Evolutionary conservation across 2,888 invertebrate species (phyloP).

Genomic region (Actias luna): DNA sequence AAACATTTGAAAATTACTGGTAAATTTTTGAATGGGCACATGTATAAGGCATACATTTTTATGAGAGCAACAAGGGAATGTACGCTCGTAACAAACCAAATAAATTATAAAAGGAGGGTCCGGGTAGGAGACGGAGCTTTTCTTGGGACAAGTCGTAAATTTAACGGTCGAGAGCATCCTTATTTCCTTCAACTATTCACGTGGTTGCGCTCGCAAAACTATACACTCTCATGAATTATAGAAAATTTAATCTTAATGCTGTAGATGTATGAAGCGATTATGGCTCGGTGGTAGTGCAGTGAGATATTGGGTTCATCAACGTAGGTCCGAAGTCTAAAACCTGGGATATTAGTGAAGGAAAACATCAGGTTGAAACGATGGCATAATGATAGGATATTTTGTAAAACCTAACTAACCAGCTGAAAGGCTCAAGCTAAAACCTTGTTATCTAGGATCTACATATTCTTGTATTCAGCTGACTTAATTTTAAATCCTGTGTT

Average conservation of each 20-base stretch:
- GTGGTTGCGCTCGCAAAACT: conserved; percentile 69
- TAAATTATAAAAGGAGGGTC: conserved; percentile 79
- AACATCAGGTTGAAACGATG: no score
- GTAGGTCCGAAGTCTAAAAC: no score
- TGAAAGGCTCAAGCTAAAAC: no score
- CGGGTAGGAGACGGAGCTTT: conserved; percentile 68
- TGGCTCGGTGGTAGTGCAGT: no score
- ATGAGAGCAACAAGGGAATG: conserved; percentile 45
- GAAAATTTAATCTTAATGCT: conserved; percentile 44
- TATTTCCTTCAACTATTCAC: conserved; percentile 73
- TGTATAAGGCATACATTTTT: conserved; percentile 49
- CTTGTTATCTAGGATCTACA: no score
- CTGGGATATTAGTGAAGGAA: no score
- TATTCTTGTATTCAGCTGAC: no score
- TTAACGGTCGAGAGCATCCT: conserved; percentile 76
- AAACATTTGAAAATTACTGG: conserved; percentile 27
- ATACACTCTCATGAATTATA: conserved; percentile 64
- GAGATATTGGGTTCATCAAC: no score
- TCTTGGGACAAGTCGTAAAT: conserved; percentile 78
- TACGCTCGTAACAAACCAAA: conserved; percentile 70
- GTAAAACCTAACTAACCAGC: no score
- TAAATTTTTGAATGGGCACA: conserved; percentile 45
- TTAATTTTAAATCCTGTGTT: no score
- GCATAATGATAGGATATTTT: no score
- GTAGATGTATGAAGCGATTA: no score